These are phyloP conservation scores for Corythoichthys intestinalis DNA, from an alignment of 2,113 vertebrate species.

Conservation along the genomic window DNA sequence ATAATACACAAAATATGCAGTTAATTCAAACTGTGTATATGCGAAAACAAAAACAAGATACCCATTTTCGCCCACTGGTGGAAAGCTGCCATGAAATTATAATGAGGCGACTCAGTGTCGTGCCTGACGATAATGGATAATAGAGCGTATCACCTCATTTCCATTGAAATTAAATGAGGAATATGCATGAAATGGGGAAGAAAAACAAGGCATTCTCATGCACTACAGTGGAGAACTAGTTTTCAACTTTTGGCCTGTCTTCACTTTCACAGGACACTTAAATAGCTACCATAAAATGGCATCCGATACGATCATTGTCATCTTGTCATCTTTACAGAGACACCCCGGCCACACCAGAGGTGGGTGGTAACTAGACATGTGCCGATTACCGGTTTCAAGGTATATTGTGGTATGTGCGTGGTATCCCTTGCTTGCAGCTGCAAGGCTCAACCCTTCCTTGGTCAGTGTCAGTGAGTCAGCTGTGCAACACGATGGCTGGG, in stretches of 20 bases:
- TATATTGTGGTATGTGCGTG: too few relatives aligned
- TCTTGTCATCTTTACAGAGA: too few relatives aligned
- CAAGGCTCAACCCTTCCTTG: too few relatives aligned
- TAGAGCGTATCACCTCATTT: background rate
- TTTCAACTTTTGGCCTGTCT: background rate
- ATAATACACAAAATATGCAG: constrained; percentile 5
- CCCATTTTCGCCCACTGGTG: background rate
- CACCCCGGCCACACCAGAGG: too few relatives aligned
- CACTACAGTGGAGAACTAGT: background rate
- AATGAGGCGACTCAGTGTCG: background rate
- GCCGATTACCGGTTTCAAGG: too few relatives aligned
- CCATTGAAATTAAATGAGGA: background rate
- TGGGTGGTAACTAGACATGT: too few relatives aligned
- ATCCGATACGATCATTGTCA: background rate
- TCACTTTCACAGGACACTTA: background rate
- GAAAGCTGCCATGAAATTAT: background rate
- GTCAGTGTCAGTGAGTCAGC: too few relatives aligned
- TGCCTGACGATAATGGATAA: constrained; percentile 3
- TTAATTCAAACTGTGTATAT: background rate
- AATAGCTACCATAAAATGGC: background rate
- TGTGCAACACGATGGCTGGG: too few relatives aligned
- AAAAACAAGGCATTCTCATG: constrained; percentile 1
- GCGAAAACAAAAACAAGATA: background rate
- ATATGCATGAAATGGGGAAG: constrained; percentile 7
- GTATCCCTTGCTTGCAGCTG: too few relatives aligned